A percentile compares a stretch with the other conserved stretches of the same genome.
Evolutionary conservation across 2,113 vertebrate genomes (phyloP).

Genomic region (Heliornis fulica): DNA sequence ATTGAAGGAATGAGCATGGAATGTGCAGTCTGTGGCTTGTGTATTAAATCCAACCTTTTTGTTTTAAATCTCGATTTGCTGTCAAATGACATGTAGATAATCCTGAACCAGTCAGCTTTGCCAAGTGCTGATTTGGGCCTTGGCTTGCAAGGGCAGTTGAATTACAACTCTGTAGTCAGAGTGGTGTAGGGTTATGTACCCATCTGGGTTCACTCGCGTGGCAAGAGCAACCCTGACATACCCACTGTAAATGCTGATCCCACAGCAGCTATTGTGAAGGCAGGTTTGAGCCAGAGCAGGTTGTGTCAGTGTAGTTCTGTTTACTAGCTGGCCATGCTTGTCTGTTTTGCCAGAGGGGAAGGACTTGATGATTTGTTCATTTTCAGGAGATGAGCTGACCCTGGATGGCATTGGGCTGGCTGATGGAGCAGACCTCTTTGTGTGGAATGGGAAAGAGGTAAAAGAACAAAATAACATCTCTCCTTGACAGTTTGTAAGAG

Average conservation of each 20-base stretch:
- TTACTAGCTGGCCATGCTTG: neutral
- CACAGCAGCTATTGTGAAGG: neutral
- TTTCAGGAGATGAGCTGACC: constrained; percentile 81
- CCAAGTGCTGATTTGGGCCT: neutral
- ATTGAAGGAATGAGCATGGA: neutral
- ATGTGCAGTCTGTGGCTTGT: accelerated
- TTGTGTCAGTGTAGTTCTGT: neutral
- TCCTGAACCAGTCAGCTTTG: neutral
- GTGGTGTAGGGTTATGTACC: neutral
- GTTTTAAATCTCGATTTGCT: neutral
- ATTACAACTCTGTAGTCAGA: neutral
- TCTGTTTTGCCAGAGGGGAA: neutral
- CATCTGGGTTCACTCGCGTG: neutral
- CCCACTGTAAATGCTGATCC: no score
- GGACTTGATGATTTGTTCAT: neutral
- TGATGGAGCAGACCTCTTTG: constrained; percentile 85
- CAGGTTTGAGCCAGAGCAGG: neutral
- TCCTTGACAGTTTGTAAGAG: neutral
- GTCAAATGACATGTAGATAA: neutral
- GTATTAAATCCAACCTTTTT: neutral
- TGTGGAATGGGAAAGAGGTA: constrained; percentile 95
- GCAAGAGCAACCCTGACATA: neutral
- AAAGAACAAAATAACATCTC: neutral
- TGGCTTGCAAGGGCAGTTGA: neutral
- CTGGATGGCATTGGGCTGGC: constrained; percentile 76